phyloP scores from a whole-genome alignment of 2,888 invertebrate genomes.

The Lymantria dispar region DNA sequence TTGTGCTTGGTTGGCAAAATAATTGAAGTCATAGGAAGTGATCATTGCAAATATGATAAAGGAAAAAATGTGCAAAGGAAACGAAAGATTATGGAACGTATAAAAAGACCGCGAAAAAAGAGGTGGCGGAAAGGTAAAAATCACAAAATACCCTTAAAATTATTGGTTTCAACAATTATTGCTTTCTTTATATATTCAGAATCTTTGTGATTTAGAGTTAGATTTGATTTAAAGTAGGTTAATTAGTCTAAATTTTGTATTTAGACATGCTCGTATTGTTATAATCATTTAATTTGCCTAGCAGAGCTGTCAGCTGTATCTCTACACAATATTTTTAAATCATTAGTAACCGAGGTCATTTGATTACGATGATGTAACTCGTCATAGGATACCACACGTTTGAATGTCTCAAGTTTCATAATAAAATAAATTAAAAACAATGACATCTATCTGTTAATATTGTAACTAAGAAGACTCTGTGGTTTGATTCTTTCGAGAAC shows the following conservation, averaged over 20 bases:
- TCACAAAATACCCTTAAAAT: not conserved
- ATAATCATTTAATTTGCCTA: too few species aligned
- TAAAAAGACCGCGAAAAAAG: conserved; percentile 34
- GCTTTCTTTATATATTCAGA: too few species aligned
- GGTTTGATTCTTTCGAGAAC: not conserved
- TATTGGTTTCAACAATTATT: too few species aligned
- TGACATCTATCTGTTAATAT: conserved; percentile 36
- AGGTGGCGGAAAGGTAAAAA: conserved; percentile 38
- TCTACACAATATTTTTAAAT: not conserved
- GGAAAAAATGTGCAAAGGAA: conserved; percentile 13
- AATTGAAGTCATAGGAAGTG: conserved; percentile 49
- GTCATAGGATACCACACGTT: conserved; percentile 32
- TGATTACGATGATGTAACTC: conserved; percentile 37
- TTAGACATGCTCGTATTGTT: too few species aligned
- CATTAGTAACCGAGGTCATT: conserved; percentile 35
- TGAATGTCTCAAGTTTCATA: conserved; percentile 22
- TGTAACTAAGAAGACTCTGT: conserved; percentile 19
- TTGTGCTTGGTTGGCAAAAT: conserved; percentile 60
- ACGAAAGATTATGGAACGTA: conserved; percentile 18
- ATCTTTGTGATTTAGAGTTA: too few species aligned
- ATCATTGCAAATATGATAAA: conserved; percentile 21
- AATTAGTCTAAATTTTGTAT: too few species aligned
- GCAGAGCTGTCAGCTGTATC: not conserved
- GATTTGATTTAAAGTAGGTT: too few species aligned
- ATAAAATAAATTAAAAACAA: conserved; percentile 16